These are phyloP conservation scores for Calephelis perditalis DNA, from an alignment of 2,888 invertebrate genomes.

Conservation along the genomic window DNA sequence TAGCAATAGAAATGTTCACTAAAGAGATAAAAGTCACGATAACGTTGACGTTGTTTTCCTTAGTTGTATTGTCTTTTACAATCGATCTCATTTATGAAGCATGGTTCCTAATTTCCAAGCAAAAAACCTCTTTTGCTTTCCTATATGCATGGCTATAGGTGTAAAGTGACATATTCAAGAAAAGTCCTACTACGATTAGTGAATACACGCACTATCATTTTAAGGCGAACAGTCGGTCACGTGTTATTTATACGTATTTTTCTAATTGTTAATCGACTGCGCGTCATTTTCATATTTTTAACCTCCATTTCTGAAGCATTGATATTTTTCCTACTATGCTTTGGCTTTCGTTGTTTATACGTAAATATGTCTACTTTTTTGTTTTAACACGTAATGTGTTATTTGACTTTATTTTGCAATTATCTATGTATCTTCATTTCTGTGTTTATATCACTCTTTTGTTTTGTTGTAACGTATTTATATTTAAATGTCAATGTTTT, in stretches of 20 bases:
- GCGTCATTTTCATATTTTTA: slow-evolving; percentile 46
- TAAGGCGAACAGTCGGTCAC: slow-evolving; percentile 58
- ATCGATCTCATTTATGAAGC: slow-evolving; percentile 72
- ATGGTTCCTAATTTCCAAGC: slow-evolving; percentile 49
- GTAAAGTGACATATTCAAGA: slow-evolving; percentile 48
- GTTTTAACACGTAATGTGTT: background rate
- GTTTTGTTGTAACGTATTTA: slow-evolving; percentile 18
- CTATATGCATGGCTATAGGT: slow-evolving; percentile 71
- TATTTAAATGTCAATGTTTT: slow-evolving; percentile 40
- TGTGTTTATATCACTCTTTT: slow-evolving; percentile 21
- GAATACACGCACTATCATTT: slow-evolving; percentile 59
- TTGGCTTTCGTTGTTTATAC: slow-evolving; percentile 18
- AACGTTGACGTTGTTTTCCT: background rate
- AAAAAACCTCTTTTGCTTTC: slow-evolving; percentile 52
- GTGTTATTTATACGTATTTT: slow-evolving; percentile 33
- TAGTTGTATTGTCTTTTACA: slow-evolving; percentile 42
- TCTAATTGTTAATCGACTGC: slow-evolving; percentile 53
- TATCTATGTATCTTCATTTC: slow-evolving; percentile 20
- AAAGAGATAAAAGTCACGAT: background rate
- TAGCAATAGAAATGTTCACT: background rate
- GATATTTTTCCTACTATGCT: slow-evolving; percentile 18
- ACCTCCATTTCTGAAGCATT: slow-evolving; percentile 67
- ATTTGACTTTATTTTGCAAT: slow-evolving; percentile 18
- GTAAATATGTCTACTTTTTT: slow-evolving; percentile 18
- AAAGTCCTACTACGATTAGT: slow-evolving; percentile 44